A percentile compares a stretch with the other conserved stretches of the same genome.
phyloP scores from a whole-genome alignment of 2,888 invertebrate species.

The Busseola fusca region DNA sequence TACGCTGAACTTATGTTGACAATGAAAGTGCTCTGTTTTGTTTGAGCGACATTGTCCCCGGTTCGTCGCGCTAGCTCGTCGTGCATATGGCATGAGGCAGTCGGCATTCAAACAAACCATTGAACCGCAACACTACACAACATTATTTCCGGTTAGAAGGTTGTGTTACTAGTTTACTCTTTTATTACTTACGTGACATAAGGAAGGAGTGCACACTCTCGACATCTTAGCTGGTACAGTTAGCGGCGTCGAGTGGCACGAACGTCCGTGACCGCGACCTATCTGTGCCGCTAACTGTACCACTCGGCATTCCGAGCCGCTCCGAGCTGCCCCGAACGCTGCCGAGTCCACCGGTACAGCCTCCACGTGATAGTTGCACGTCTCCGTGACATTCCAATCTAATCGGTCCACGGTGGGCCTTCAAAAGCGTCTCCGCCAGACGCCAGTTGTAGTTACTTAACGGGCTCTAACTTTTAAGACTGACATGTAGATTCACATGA shows the following conservation, averaged over 20 bases:
- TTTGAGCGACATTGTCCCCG: too few species aligned
- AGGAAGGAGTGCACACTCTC: background rate
- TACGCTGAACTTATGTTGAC: background rate
- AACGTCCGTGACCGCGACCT: conserved; percentile 5
- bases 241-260: conserved; percentile 1
- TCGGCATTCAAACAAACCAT: conserved; percentile 23
- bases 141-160: conserved; percentile 30
- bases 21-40: background rate
- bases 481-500: background rate
- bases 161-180: background rate
- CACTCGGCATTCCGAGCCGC: background rate
- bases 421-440: background rate
- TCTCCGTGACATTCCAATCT: conserved; percentile 8
- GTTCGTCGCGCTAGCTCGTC: background rate
- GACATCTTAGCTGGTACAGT: conserved; percentile 10
- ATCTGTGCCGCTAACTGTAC: conserved; percentile 43
- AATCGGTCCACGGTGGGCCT: conserved; percentile 4
- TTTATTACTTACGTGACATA: background rate
- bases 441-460: background rate
- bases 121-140: conserved; percentile 23
- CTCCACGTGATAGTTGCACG: background rate
- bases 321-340: background rate
- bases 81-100: background rate
- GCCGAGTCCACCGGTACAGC: background rate
- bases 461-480: background rate